Evolutionary conservation across 1,140 invertebrate species (phyloP), one percentile per base, ranked within the genome.

Genomic region (Muscidifurax raptorellus): DNA sequence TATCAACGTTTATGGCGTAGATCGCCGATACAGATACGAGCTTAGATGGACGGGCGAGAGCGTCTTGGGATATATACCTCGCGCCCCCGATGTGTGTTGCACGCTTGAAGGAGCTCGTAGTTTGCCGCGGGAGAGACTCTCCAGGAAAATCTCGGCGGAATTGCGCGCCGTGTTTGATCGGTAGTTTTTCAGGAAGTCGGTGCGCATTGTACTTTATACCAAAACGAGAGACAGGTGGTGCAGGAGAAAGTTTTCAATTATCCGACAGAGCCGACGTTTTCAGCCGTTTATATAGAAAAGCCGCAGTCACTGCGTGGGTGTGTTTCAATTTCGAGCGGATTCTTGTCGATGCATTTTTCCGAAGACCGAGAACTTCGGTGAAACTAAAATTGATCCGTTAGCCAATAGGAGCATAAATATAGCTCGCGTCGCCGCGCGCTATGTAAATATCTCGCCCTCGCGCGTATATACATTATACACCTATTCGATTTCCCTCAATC

Each of bases 11-110:
- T 59, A 59, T 27, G 30, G 64, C 28, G 59, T n/a, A 82, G 74
- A 75, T 82, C 80, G 71, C 72, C 32, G 75, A 40, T 75, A 40
- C 72, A 30, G 80, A 77, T 82, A 82, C 10, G 72, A n/a, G 28
- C 22, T 66, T 36, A 30, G 22, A 67, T 69, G 81, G 47, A 59
- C 72, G 69, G 22, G 18, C 80, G 52, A 76, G 52, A 59, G 52
- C 52, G 52, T 59, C 52, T 59, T n/a, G 22, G 52, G 52, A 59
- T 59, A 59, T 59, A 22, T n/a, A 40, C 6, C 44, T 0, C 2
- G 4, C 7, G 59, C 22, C 0, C 5, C 7, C 25, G 25, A 32
- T 71, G 67, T 71, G 22, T 18, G 10, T 71, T 71, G 9, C 36
- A 71, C 9, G 66, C 22, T 27, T 15, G 25, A 36, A 2, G 13